These are phyloP conservation scores for Perithous albicinctus DNA, from an alignment of 2,888 invertebrate genomes.

Conservation along the genomic window DNA sequence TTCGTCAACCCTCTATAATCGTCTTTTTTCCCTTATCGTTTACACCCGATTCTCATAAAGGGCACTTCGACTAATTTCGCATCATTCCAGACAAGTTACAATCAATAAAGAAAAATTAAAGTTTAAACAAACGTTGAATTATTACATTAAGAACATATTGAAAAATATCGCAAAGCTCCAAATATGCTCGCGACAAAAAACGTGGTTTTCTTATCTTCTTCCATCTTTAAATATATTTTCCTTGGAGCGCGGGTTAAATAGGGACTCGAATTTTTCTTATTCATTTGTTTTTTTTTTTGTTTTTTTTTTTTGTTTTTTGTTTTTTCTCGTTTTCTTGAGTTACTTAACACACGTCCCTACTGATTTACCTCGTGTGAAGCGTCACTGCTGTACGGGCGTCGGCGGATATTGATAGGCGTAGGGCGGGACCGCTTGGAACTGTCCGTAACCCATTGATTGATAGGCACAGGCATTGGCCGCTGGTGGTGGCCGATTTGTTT, in stretches of 20 bases:
- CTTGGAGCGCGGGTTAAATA: constrained; percentile 32
- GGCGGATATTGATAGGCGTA: constrained; percentile 88
- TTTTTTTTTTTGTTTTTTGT: constrained; percentile 30
- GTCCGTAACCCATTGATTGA: constrained; percentile 88
- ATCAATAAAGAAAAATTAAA: constrained; percentile 61
- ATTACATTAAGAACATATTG: constrained; percentile 65
- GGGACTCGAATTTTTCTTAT: constrained; percentile 21
- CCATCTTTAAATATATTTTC: constrained; percentile 8
- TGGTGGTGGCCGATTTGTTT: constrained; percentile 87
- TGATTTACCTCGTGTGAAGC: constrained; percentile 73
- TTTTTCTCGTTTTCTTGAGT: constrained; percentile 39
- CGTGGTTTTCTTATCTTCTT: background rate
- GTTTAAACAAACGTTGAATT: constrained; percentile 60
- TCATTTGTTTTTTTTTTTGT: constrained; percentile 13
- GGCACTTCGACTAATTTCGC: constrained; percentile 40
- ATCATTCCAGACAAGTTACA: constrained; percentile 70
- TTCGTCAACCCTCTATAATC: background rate
- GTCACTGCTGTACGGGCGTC: constrained; percentile 91
- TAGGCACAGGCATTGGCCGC: constrained; percentile 87
- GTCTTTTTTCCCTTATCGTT: constrained; percentile 4
- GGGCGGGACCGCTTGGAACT: constrained; percentile 89
- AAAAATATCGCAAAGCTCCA: constrained; percentile 59
- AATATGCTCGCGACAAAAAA: constrained; percentile 47
- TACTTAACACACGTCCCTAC: constrained; percentile 66
- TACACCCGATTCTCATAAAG: constrained; percentile 23